Conservation (phyloP, 2,797 vertebrate genomes). For the Lepilemur ruficaudatus region DNA sequence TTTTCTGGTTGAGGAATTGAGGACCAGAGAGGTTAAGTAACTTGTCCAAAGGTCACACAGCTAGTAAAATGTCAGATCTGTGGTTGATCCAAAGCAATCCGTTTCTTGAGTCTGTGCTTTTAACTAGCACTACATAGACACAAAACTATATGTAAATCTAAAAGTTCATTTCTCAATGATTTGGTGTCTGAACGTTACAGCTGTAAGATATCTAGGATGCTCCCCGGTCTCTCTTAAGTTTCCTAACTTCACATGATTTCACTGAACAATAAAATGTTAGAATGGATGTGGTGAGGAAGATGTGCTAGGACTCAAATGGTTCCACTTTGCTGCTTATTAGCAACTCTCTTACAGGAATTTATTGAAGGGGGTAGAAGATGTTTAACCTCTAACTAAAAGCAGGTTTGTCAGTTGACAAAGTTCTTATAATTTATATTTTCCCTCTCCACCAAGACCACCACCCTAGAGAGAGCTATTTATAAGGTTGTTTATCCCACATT, state of each 20-base stretch:
- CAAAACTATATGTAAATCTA: background rate
- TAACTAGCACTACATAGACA: background rate
- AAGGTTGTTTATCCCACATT: constrained; percentile 46
- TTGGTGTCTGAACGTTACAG: background rate
- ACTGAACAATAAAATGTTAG: background rate
- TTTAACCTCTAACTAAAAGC: constrained; percentile 56
- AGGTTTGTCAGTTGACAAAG: constrained; percentile 46
- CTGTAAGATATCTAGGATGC: background rate
- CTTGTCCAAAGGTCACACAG: background rate
- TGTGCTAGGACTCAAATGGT: background rate
- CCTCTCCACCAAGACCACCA: background rate
- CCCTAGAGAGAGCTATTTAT: constrained; percentile 56
- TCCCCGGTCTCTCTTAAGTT: background rate
- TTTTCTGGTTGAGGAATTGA: constrained; percentile 16
- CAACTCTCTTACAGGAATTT: background rate
- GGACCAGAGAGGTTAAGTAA: constrained; percentile 8
- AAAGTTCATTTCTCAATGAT: constrained; percentile 1
- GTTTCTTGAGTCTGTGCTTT: background rate
- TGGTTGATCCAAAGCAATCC: background rate
- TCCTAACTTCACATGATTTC: background rate
- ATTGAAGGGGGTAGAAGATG: background rate
- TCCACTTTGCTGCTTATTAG: background rate
- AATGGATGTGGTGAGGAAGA: background rate
- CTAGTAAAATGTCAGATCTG: constrained; percentile 6
- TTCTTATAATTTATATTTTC: constrained; percentile 54